phyloP scores from a whole-genome alignment of 92 coral and sea anemone genomes.

The Paramuricea clavata region DNA sequence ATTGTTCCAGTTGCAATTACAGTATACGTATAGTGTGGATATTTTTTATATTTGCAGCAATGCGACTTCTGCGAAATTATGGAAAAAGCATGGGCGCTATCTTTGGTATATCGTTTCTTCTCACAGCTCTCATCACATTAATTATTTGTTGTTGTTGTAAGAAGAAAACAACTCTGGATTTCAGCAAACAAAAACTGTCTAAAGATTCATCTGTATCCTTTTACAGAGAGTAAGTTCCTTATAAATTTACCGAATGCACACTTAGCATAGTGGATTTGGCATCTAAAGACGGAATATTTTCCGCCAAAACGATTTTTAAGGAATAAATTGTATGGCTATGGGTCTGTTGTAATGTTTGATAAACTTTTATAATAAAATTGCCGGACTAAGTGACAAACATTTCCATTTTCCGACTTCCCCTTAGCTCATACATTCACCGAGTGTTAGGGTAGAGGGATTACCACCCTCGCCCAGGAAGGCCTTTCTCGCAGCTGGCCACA shows the following conservation, averaged over 20 bases:
- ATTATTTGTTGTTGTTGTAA: conserved; percentile 44
- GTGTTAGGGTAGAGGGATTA: too few relatives aligned
- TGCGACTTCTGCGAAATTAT: conserved; percentile 42
- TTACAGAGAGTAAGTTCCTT: conserved; percentile 39
- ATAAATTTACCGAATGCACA: not conserved
- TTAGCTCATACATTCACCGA: too few relatives aligned
- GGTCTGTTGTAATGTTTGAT: too few relatives aligned
- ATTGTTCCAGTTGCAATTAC: not conserved
- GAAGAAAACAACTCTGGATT: not conserved
- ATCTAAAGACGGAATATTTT: not conserved
- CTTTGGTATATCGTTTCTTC: conserved; percentile 32
- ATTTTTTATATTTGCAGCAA: conserved; percentile 14
- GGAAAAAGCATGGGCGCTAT: conserved; percentile 48
- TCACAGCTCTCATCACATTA: conserved; percentile 31
- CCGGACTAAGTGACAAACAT: too few relatives aligned
- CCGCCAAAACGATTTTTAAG: not conserved
- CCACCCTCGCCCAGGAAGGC: too few relatives aligned
- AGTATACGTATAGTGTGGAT: not conserved
- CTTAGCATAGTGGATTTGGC: too few relatives aligned
- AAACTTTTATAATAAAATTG: too few relatives aligned
- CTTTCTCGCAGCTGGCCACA: too few relatives aligned
- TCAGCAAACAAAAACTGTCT: conserved; percentile 4
- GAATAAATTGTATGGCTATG: too few relatives aligned
- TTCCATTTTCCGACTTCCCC: too few relatives aligned
- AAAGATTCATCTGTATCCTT: conserved; percentile 38